Evolutionary conservation across 2,797 vertebrate species (phyloP).

Genomic region (Scomberomorus guttatus): DNA sequence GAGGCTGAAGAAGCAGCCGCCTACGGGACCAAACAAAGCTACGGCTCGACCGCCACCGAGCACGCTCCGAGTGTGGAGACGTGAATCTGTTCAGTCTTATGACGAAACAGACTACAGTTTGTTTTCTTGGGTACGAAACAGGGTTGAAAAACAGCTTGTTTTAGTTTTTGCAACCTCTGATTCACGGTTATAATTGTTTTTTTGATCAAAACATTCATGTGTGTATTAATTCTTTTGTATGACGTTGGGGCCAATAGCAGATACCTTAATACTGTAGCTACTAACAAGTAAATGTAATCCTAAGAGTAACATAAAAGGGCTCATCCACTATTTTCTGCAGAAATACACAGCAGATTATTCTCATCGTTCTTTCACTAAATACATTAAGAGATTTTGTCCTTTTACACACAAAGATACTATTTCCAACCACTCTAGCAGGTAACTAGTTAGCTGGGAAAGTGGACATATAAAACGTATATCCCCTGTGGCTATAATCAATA

Average conservation of each 20-base stretch:
- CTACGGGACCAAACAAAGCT: not conserved
- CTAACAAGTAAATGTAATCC: not conserved
- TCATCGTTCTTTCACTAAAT: not conserved
- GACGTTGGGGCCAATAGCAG: not conserved
- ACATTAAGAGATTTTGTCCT: not conserved
- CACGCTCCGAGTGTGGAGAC: not conserved
- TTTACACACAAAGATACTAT: not conserved
- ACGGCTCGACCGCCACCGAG: not conserved
- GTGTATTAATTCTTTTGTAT: not conserved
- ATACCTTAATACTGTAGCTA: not conserved
- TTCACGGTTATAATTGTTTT: accelerated
- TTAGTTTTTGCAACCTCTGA: not conserved
- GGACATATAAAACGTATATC: no score
- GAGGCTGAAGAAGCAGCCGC: conserved; percentile 79
- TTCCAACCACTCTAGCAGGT: not conserved
- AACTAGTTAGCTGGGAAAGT: not conserved
- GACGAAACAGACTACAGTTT: not conserved
- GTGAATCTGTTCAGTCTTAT: not conserved
- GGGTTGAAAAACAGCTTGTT: not conserved
- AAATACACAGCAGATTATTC: not conserved
- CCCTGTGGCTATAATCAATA: no score
- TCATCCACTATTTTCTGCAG: not conserved
- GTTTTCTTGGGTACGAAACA: not conserved
- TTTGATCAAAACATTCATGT: not conserved
- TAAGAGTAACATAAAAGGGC: not conserved